Percentiles rank a stretch among this genome's conserved stretches.
phyloP scores from a whole-genome alignment of 2,888 invertebrate species.

The Synergus itoensis region DNA sequence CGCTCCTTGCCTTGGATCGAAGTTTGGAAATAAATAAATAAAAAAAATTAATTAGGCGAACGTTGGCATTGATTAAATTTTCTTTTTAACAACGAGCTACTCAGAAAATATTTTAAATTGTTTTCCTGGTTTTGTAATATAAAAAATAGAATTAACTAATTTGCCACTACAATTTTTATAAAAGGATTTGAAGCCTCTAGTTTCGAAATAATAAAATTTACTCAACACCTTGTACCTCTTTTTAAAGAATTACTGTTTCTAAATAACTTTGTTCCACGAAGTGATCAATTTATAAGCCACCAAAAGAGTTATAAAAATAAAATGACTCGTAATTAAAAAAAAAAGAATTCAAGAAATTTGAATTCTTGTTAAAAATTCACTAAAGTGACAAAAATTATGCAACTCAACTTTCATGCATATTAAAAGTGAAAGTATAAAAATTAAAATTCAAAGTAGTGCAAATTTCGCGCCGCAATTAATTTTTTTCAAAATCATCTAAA shows the following conservation, averaged over 20 bases:
- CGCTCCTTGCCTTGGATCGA: conserved; percentile 26
- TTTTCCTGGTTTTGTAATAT: neutral
- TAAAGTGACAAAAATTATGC: neutral
- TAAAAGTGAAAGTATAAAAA: neutral
- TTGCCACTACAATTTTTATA: neutral
- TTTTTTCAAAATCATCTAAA: neutral
- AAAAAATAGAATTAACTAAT: neutral
- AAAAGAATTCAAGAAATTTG: neutral
- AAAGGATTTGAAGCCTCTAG: neutral
- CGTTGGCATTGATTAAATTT: neutral
- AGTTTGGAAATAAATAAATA: neutral
- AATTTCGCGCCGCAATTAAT: neutral
- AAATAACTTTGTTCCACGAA: neutral
- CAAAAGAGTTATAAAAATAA: neutral
- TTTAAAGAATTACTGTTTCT: neutral
- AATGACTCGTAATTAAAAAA: neutral
- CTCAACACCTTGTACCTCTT: neutral
- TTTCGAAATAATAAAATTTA: neutral
- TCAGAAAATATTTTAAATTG: neutral
- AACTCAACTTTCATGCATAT: neutral
- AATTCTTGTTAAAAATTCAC: neutral
- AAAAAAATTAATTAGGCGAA: neutral
- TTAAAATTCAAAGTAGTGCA: neutral
- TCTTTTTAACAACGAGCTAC: neutral
- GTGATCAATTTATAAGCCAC: neutral